Evolutionary conservation across 2,888 invertebrate species (phyloP), one percentile per base, ranked within the genome.

Genomic region (Sarcophaga carnaria): DNA sequence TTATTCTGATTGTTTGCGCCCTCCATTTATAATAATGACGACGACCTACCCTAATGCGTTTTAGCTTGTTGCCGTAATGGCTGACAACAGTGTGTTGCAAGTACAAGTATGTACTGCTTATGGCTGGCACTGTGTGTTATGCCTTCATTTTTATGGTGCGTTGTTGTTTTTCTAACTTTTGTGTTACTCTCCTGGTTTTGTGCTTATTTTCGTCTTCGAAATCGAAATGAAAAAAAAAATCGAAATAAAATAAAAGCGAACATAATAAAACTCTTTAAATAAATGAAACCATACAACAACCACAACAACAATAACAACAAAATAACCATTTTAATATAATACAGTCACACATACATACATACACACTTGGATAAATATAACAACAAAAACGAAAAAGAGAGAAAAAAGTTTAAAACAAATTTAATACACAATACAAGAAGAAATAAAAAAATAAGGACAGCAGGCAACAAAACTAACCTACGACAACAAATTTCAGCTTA

Each of bases 21-120:
- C 87, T 87, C 78, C 81, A 84, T 84, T 87, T 82, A 75, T 82
- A 75, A 83, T 75, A 63, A 74, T 80, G 81, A 80, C 85, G 74
- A 74, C 74, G 86, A 88, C 88, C 88, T 88, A 88, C 88, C 88
- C 88, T 88, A 88, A 88, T 88, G 88, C 81, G 77, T 84, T 88
- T 84, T 74, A 85, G 80, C 88, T 88, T 88, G 85, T 85, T 88
- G 78, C 87, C 85, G 78, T 78, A 80, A 83, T 80, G 85, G 86
- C 83, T 88, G 83, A 88, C 86, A 88, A 76, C 85, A 80, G 83
- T 17, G 17, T 54, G 54, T 54, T 54, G 17, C 54, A 54, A 54
- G 10, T 54, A 37, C 37, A 37, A 37, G 37, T 37, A 37, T 37
- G 37, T 37, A 17, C 54, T 60, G 70, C 64, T 27, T 37, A 67